phyloP scores from a whole-genome alignment of 1,140 invertebrate genomes.

The Magallana ariakensis region DNA sequence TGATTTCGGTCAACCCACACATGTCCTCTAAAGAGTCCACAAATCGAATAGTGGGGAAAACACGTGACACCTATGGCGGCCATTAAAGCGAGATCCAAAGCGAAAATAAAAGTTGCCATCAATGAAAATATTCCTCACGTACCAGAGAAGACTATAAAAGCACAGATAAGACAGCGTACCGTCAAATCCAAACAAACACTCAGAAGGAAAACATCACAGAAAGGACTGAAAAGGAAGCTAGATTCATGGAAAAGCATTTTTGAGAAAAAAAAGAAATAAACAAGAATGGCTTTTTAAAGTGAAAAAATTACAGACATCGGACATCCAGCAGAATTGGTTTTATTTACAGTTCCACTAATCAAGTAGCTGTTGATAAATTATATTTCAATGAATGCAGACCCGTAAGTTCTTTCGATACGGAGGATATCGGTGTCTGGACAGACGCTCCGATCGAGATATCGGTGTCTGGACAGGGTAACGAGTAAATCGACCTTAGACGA shows the following conservation, averaged over 20 bases:
- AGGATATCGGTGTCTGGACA: conserved; percentile 45
- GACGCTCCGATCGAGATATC: conserved; percentile 22
- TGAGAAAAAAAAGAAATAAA: not conserved
- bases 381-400: conserved; percentile 46
- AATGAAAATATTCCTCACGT: conserved; percentile 34
- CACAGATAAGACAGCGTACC: not conserved
- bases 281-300: conserved; percentile 37
- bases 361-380: conserved; percentile 50
- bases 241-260: not conserved
- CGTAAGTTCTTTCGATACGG: conserved; percentile 12
- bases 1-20: conserved; percentile 33
- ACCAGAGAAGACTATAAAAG: too few species aligned
- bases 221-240: not conserved
- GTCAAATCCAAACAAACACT: not conserved
- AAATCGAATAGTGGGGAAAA: not conserved
- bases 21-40: not conserved
- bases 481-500: too few species aligned
- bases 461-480: too few species aligned
- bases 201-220: not conserved
- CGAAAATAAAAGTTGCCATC: conserved; percentile 25
- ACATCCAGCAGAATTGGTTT: conserved; percentile 37
- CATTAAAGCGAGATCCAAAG: conserved; percentile 39
- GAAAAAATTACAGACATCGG: conserved; percentile 42
- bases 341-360: conserved; percentile 47
- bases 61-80: conserved; percentile 43